These are phyloP conservation scores for Brenthis hecate DNA, from an alignment of 2,888 invertebrate genomes.

Conservation along the genomic window DNA sequence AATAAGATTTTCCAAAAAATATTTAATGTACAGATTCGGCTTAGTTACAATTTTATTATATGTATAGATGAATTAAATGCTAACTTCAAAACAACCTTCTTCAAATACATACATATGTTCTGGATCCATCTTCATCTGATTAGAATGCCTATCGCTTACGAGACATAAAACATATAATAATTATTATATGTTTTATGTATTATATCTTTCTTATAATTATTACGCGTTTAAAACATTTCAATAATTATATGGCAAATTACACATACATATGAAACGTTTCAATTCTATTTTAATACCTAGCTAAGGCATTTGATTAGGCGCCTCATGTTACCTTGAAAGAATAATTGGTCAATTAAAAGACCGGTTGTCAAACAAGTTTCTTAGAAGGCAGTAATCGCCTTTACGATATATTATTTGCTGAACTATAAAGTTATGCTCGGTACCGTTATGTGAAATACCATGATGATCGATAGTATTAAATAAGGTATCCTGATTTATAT, in stretches of 20 bases:
- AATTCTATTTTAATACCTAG: conserved; percentile 14
- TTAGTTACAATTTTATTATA: too few species aligned
- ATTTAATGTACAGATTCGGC: too few species aligned
- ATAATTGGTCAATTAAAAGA: conserved; percentile 37
- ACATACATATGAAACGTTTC: conserved; percentile 14
- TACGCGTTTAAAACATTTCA: neutral
- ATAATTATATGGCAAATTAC: neutral
- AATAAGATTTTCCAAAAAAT: too few species aligned
- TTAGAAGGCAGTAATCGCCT: conserved; percentile 21
- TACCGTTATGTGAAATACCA: conserved; percentile 25
- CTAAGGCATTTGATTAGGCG: conserved; percentile 26
- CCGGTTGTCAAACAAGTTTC: conserved; percentile 31
- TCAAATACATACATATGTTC: too few species aligned
- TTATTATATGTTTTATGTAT: too few species aligned
- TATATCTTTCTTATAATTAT: neutral
- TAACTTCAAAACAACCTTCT: too few species aligned
- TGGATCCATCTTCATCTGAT: too few species aligned
- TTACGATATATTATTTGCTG: conserved; percentile 25
- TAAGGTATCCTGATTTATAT: neutral
- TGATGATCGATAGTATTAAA: neutral
- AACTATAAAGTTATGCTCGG: conserved; percentile 20
- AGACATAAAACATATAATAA: too few species aligned
- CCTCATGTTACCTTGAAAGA: conserved; percentile 32
- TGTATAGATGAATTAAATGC: too few species aligned
- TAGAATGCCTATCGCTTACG: too few species aligned